phyloP scores from a whole-genome alignment of 2,888 invertebrate genomes.

The Apodemia zela region DNA sequence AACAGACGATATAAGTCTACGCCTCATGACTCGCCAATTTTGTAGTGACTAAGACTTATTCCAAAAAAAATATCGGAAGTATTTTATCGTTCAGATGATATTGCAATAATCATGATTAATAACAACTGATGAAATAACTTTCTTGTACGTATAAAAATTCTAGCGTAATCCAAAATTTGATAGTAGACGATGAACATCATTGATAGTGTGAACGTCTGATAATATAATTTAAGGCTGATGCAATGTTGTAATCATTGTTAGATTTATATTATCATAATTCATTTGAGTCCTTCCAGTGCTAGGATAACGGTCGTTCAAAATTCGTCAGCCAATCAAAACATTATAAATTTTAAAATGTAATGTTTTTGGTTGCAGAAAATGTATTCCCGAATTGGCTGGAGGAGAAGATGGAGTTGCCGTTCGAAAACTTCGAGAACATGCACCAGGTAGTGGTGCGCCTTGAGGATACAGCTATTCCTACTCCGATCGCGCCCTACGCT shows the following conservation, averaged over 20 bases:
- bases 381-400: conserved; percentile 86
- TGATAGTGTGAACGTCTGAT: conserved; percentile 7
- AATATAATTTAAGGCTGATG: conserved; percentile 3
- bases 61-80: neutral
- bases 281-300: neutral
- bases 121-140: neutral
- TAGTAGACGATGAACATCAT: neutral
- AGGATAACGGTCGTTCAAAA: neutral
- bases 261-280: neutral
- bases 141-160: neutral
- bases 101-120: neutral
- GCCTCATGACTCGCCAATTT: no score
- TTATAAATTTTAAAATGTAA: conserved; percentile 3
- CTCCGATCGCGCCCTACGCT: conserved; percentile 35
- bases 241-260: neutral
- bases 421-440: conserved; percentile 80
- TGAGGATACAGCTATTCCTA: conserved; percentile 31
- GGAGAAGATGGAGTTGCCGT: conserved; percentile 84
- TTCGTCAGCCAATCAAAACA: neutral
- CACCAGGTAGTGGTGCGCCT: conserved; percentile 61
- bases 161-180: neutral
- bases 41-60: no score
- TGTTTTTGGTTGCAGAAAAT: conserved; percentile 58
- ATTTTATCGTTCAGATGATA: neutral
- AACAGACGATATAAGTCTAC: no score